These are phyloP conservation scores for Petrocephalus schoutedeni DNA, from an alignment of 2,797 vertebrate species.

Conservation along the genomic window DNA sequence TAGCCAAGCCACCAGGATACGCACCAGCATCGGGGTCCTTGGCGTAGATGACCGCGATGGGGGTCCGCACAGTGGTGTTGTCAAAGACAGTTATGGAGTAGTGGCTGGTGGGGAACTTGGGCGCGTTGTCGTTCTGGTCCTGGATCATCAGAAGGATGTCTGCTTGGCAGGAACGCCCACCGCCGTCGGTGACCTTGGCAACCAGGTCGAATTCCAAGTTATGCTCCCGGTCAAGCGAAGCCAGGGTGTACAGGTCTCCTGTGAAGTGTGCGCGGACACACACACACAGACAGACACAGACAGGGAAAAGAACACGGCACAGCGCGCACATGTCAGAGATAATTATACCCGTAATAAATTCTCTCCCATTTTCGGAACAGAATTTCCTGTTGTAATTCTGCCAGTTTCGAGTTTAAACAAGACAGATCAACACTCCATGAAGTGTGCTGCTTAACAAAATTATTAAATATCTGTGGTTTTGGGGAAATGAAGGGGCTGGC, in stretches of 20 bases:
- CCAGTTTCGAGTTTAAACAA: slow-evolving; percentile 23
- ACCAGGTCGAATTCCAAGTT: slow-evolving; percentile 69
- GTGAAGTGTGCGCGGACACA: slow-evolving; percentile 16
- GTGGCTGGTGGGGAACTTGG: slow-evolving; percentile 78
- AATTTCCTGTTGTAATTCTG: not conserved
- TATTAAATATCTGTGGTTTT: not conserved
- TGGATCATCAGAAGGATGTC: slow-evolving; percentile 73
- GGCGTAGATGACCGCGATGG: slow-evolving; percentile 81
- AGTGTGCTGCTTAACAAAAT: slow-evolving; percentile 14
- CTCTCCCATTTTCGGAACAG: not conserved
- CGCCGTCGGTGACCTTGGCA: slow-evolving; percentile 87
- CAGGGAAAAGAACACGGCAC: not conserved
- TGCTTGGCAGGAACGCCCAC: slow-evolving; percentile 85
- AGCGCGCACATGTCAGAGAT: not conserved
- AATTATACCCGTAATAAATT: not conserved
- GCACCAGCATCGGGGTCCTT: slow-evolving; percentile 87
- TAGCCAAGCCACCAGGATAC: slow-evolving; percentile 25
- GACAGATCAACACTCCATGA: not conserved
- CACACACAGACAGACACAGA: not conserved
- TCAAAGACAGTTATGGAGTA: slow-evolving; percentile 86
- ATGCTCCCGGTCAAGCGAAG: slow-evolving; percentile 76
- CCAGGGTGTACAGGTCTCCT: slow-evolving; percentile 84
- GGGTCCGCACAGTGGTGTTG: slow-evolving; percentile 88
- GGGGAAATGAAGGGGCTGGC: not conserved
- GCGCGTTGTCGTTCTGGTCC: slow-evolving; percentile 89